Evolutionary conservation across 2,113 vertebrate genomes (phyloP), one percentile per base, ranked within the genome.

Genomic region (Paraplagusia blochii): DNA sequence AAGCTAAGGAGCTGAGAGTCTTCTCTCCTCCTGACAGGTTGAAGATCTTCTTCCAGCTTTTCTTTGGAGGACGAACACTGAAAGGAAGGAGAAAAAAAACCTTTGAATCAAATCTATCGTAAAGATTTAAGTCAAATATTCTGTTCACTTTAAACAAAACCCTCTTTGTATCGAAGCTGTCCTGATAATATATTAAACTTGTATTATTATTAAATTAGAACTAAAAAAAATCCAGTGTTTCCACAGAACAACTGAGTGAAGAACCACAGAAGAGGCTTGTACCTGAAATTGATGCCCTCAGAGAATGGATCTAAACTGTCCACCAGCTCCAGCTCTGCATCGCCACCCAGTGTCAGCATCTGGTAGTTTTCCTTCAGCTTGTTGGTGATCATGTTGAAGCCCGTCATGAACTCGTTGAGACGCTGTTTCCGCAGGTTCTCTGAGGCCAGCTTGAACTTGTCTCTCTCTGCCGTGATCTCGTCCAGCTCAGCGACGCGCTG

Each of bases 281-380:
- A 98, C 96, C 97, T 99, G 83, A 99, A 99, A 85, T 91, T 91
- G 83, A 99, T 95, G 80, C 97, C 97, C 82, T 99, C 97, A 0
- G 97, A 98, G 88, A 99, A 99, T 7, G 96, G 97, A 74, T 99
- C 97, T 76, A 99, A 78, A 43, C 96, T 99, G 88, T 99, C 97
- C 61, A 98, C 96, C 0, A 99, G 93, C 69, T 99, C 97, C 62
- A 99, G 77, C 82, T 99, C 97, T 5, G 97, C 97, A 15, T 99
- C 97, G 0, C 97, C 97, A 59, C 97, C 97, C 67, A 95, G 72
- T 0, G 96, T 99, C 0, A 99, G 90, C 97, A 99, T 99, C 81
- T 99, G 97, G 86, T 99, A 99, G 85, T 99, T 99, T 66, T 99
- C 96, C 78, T 99, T 99, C 82, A 99, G 88, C 65, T 98, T 98